phyloP scores from a whole-genome alignment of 2,888 invertebrate genomes.

The Eretmocerus hayati region DNA sequence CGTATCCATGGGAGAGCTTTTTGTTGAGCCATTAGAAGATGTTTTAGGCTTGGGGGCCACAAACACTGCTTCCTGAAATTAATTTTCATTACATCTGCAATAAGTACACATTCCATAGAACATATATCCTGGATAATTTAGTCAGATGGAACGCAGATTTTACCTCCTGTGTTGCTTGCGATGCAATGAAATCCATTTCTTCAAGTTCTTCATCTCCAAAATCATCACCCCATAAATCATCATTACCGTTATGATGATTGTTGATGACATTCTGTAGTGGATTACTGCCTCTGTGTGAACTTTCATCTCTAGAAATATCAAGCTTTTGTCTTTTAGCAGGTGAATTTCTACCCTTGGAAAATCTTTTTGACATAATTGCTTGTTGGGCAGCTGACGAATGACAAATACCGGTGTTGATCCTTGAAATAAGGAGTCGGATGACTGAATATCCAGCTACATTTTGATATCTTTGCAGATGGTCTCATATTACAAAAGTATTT shows the following conservation, averaged over 20 bases:
- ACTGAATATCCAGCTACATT: too few relatives aligned
- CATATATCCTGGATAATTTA: background rate
- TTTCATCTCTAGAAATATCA: conserved; percentile 4
- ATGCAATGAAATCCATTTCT: conserved; percentile 38
- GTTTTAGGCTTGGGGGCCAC: background rate
- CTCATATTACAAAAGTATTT: too few relatives aligned
- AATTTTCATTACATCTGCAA: too few relatives aligned
- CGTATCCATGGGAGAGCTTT: conserved; percentile 4
- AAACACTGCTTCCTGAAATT: conserved; percentile 19
- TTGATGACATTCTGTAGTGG: background rate
- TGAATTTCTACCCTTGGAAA: conserved; percentile 6
- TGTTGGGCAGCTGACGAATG: too few relatives aligned
- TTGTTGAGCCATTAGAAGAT: background rate
- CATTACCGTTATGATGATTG: conserved; percentile 5
- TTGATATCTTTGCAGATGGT: too few relatives aligned
- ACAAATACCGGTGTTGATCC: too few relatives aligned
- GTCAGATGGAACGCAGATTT: background rate
- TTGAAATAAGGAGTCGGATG: too few relatives aligned
- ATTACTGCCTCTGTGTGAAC: background rate
- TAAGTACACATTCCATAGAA: background rate
- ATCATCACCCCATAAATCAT: conserved; percentile 41
- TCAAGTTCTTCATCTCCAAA: conserved; percentile 36
- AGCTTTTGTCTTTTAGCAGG: conserved; percentile 19
- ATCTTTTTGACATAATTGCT: conserved; percentile 23
- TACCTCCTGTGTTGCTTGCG: conserved; percentile 34